Base-by-base conservation (phyloP, 2,797 vertebrate genomes). In the Tangara arthus region DNA sequence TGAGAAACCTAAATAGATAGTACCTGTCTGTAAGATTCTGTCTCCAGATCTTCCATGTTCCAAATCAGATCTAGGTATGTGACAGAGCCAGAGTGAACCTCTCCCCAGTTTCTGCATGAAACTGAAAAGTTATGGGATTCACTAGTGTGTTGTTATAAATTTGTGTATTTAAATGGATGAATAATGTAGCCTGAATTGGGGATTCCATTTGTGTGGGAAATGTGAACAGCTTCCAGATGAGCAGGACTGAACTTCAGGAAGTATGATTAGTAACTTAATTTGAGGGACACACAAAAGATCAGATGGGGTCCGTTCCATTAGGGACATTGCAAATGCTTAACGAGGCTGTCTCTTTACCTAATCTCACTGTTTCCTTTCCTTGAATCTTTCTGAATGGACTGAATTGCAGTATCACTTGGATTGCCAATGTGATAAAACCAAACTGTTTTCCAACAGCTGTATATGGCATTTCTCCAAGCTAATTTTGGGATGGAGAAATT, bases 381-480 rank as follows among this genome's bases (percentile, higher is more conserved):
- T n/a, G 30, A 22, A 60, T 72, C 46, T 82, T 89, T 86, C 28
- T 1, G 5, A 59, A 78, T n/a, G 68, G 46, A 23, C 59, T 77
- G 77, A 91, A 60, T 90, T 68, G 47, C 66, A 56, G 39, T 32
- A 39, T 72, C 53, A 18, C 52, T 63, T 93, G 87, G 39, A 63
- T 70, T 83, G 89, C 49, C 28, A 19, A 3, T 56, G 47, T 79
- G 63, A 66, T 66, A 37, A 59, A 79, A 70, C 47, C 77, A 82
- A 72, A 35, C 69, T 90, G 57, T 39, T 94, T 82, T 92, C 79
- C 66, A 83, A n/a, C 76, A 94, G 53, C 53, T 78, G 23, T 39
- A 57, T 50, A 18, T 90, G 79, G 75, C 65, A 82, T 72, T 90
- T 96, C 66, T 94, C 90, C 83, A 94, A 63, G 84, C 70, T 94